phyloP scores from a whole-genome alignment of 2,888 invertebrate species.

The Brachyptera putata region DNA sequence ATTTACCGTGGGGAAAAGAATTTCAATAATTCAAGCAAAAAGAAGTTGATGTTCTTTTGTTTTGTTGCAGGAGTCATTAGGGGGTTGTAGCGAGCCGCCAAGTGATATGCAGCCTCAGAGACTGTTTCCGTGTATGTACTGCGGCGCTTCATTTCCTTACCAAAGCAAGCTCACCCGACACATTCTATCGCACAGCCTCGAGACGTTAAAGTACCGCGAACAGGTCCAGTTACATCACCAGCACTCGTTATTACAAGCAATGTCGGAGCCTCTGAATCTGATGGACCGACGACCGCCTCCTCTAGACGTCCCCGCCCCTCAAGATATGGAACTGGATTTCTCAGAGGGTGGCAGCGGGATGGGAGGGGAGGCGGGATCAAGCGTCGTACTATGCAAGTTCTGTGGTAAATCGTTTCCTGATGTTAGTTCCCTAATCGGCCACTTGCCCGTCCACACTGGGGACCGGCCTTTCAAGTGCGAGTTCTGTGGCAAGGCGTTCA shows the following conservation, averaged over 20 bases:
- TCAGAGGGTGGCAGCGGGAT: constrained; percentile 56
- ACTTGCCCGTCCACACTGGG: constrained; percentile 84
- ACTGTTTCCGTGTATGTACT: constrained; percentile 81
- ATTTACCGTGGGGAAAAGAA: constrained; percentile 21
- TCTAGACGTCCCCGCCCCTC: constrained; percentile 34
- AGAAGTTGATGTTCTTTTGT: constrained; percentile 90
- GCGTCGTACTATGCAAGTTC: constrained; percentile 84
- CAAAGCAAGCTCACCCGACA: constrained; percentile 88
- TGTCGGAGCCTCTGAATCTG: constrained; percentile 39
- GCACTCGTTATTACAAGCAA: constrained; percentile 45
- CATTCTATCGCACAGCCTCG: constrained; percentile 83
- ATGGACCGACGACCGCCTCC: constrained; percentile 40
- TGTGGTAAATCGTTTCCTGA: constrained; percentile 91
- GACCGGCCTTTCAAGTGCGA: constrained; percentile 90
- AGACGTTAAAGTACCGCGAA: constrained; percentile 82
- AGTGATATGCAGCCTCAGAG: constrained; percentile 50
- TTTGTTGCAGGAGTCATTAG: constrained; percentile 89
- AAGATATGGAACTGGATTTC: constrained; percentile 33
- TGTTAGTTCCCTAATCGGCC: constrained; percentile 80
- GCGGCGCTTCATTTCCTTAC: constrained; percentile 82
- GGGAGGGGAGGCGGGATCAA: constrained; percentile 39
- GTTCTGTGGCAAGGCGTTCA: constrained; percentile 91
- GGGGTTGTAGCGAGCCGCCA: constrained; percentile 58
- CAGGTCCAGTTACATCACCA: constrained; percentile 55
- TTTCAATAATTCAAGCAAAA: constrained; percentile 47